Conservation (phyloP, 2,797 vertebrate species). For the Chromis chromis region DNA sequence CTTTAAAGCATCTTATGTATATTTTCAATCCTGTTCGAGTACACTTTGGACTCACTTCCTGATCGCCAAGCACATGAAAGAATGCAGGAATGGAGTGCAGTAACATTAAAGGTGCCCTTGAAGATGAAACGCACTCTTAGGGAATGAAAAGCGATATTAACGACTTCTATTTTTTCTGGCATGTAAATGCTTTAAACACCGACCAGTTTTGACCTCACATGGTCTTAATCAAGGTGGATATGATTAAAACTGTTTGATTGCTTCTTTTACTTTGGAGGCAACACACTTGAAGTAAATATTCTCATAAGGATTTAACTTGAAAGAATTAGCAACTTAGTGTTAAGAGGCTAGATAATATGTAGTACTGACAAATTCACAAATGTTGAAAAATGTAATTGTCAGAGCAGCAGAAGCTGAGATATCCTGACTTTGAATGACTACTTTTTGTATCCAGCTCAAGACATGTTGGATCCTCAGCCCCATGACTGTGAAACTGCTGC, state of each 20-base stretch:
- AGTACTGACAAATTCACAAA: too few relatives aligned
- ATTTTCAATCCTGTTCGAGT: not conserved
- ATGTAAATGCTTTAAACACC: not conserved
- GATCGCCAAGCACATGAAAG: not conserved
- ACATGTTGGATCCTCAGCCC: too few relatives aligned
- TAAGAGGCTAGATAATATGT: too few relatives aligned
- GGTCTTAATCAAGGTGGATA: not conserved
- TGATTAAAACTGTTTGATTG: not conserved
- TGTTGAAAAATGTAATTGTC: too few relatives aligned
- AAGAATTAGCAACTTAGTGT: too few relatives aligned
- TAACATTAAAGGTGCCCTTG: conserved; percentile 24
- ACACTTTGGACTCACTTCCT: not conserved
- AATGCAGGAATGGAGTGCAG: conserved; percentile 9
- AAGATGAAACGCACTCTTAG: conserved; percentile 6
- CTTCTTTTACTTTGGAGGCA: not conserved
- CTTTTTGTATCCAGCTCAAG: not conserved
- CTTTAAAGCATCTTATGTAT: not conserved
- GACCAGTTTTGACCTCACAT: not conserved
- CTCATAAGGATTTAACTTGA: too few relatives aligned
- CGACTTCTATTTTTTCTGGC: not conserved
- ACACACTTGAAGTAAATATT: not conserved
- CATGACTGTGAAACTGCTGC: not conserved
- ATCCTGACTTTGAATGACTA: too few relatives aligned
- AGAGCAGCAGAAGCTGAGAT: too few relatives aligned
- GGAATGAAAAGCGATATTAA: not conserved